Base-by-base conservation (phyloP, 2,797 vertebrate genomes). In the Amniataba percoides region DNA sequence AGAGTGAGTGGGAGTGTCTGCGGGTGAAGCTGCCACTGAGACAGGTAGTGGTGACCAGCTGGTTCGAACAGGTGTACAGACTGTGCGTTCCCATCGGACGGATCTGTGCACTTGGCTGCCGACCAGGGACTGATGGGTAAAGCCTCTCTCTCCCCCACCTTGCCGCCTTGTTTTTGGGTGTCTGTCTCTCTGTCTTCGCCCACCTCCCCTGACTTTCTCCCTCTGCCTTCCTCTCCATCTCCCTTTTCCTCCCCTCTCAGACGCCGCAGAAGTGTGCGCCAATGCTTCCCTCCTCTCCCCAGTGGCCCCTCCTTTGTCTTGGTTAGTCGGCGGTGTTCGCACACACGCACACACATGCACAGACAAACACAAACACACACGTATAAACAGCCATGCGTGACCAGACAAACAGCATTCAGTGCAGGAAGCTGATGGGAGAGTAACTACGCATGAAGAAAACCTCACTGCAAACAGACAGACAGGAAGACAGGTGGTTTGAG, bases 1-100 rank as follows among this genome's bases (percentile, higher is more conserved):
- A 65, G 86, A 77, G 46, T 51, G 74, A 9, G 84, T 70, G 86
- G 85, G 86, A 79, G 56, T 87, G 90, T 93, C 59, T 90, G 94
- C 92, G 95, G 94, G 94, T 80, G 91, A 95, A 90, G 92, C 93
- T 93, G 92, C 92, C 80, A 92, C 90, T 94, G 96, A 96, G 95
- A 95, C 89, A 95, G 96, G 96, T 97, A 97, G 93, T 79, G 92
- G 90, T 42, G 86, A 91, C 96, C 97, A 99, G 97, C 97, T 98
- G 97, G 95, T 94, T 92, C 57, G 95, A 97, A 97, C 98, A 99
- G 97, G 96, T 98, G 97, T 97, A 96, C 94, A 80, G 95, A 93
- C 96, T 94, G 96, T 93, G 95, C 93, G 96, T 65, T 93, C 89
- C 96, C 95, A 95, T 96, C 94, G 94, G 96, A 96, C 93, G 93